These are phyloP conservation scores for Epinotia demarniana DNA, from an alignment of 2,888 invertebrate species.

Conservation along the genomic window DNA sequence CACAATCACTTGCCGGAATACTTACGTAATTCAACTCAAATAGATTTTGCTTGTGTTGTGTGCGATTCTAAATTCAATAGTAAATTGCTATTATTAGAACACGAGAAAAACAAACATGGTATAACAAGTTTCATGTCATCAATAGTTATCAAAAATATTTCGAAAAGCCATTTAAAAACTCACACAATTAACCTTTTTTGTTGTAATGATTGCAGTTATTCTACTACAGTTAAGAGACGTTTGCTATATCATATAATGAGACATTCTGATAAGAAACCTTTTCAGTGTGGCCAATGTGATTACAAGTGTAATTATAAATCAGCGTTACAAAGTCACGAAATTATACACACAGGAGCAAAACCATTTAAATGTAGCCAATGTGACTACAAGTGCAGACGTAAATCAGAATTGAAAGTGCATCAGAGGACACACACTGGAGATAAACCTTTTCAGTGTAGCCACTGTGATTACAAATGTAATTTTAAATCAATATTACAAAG, in stretches of 20 bases:
- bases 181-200: not conserved
- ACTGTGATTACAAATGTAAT: not conserved
- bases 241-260: not conserved
- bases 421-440: slow-evolving; percentile 6
- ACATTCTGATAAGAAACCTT: not conserved
- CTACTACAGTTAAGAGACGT: not conserved
- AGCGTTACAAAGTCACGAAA: not conserved
- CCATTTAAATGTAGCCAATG: slow-evolving; percentile 1
- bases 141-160: not conserved
- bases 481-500: not conserved
- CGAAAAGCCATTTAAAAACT: not conserved
- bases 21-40: too few relatives aligned
- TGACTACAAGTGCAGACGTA: not conserved
- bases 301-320: slow-evolving; percentile 2
- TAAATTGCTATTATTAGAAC: too few relatives aligned
- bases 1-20: not conserved
- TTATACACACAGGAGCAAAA: not conserved
- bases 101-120: too few relatives aligned
- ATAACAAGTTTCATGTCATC: too few relatives aligned
- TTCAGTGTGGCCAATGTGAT: not conserved
- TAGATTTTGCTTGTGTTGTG: too few relatives aligned
- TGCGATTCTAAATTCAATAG: too few relatives aligned
- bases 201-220: slow-evolving; percentile 2
- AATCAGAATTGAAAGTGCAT: not conserved
- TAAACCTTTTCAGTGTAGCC: not conserved